A percentile compares a stretch with the other conserved stretches of the same genome.
phyloP scores from a whole-genome alignment of 2,888 invertebrate species.

The Drosophila affinis region DNA sequence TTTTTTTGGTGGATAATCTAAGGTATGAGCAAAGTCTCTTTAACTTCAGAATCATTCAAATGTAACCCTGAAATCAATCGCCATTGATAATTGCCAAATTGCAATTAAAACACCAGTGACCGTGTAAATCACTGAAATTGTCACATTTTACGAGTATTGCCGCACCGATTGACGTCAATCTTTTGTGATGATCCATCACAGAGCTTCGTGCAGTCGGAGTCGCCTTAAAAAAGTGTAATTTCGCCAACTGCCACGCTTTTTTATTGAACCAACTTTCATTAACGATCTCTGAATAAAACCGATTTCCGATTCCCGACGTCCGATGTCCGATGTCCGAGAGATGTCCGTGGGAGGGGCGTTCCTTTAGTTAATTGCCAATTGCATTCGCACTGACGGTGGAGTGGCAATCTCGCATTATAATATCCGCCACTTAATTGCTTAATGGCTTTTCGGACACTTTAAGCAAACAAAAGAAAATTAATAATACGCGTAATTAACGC shows the following conservation, averaged over 20 bases:
- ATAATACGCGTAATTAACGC: constrained; percentile 64
- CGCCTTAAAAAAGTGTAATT: constrained; percentile 48
- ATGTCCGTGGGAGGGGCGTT: constrained; percentile 22
- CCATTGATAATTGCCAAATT: not conserved
- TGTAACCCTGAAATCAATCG: constrained; percentile 7
- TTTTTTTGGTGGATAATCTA: not conserved
- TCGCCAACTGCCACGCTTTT: constrained; percentile 49
- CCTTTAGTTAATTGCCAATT: constrained; percentile 71
- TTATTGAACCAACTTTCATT: constrained; percentile 67
- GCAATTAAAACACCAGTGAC: constrained; percentile 10
- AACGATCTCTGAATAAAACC: constrained; percentile 45
- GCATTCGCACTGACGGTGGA: constrained; percentile 47
- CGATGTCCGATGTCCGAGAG: not conserved
- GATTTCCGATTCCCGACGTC: constrained; percentile 26
- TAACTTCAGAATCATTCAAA: not conserved
- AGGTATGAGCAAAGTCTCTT: not conserved
- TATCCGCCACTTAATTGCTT: constrained; percentile 71
- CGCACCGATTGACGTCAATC: constrained; percentile 39
- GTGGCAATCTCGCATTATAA: constrained; percentile 65
- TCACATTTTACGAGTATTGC: constrained; percentile 20
- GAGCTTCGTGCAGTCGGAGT: constrained; percentile 12
- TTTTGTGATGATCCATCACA: constrained; percentile 23
- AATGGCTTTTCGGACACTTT: constrained; percentile 76
- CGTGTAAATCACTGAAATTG: constrained; percentile 34
- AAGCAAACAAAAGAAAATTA: constrained; percentile 63